phyloP scores from a whole-genome alignment of 2,113 vertebrate genomes.

The Setophaga coronata region DNA sequence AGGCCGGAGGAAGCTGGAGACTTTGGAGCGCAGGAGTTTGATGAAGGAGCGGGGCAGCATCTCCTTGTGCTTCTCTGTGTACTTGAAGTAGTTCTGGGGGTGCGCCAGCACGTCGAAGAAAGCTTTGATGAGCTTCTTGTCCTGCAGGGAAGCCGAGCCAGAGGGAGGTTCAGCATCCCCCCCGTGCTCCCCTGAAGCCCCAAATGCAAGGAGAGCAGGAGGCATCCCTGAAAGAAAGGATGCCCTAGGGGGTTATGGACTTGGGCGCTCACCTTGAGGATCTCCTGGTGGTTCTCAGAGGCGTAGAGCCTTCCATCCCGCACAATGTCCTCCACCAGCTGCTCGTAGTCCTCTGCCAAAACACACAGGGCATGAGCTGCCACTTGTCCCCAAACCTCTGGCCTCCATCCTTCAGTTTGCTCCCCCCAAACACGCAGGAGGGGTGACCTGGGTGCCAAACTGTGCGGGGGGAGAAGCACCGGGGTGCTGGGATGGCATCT shows the following conservation, averaged over 20 bases:
- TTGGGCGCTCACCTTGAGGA: conserved; percentile 85
- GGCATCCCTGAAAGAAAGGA: fast-evolving
- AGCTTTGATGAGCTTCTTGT: conserved; percentile 99
- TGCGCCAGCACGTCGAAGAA: conserved; percentile 97
- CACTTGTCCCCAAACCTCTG: neutral
- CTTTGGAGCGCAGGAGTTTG: conserved; percentile 97
- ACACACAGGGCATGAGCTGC: neutral
- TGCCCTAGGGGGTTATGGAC: neutral
- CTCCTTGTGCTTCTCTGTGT: conserved; percentile 97
- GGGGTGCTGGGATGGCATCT: fast-evolving
- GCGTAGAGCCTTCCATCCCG: conserved; percentile 94
- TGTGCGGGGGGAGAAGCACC: neutral
- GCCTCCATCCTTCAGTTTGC: neutral
- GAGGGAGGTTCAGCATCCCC: neutral
- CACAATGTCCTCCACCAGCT: conserved; percentile 97
- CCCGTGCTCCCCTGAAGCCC: fast-evolving
- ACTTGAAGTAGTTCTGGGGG: conserved; percentile 98
- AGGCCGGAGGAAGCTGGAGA: conserved; percentile 93
- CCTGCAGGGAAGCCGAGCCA: conserved; percentile 71
- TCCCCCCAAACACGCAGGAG: neutral
- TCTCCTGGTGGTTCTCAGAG: conserved; percentile 98
- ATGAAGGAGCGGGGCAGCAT: conserved; percentile 98
- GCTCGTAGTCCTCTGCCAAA: conserved; percentile 91
- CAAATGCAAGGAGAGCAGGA: fast-evolving
- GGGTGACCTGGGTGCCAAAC: fast-evolving